Evolutionary conservation across 2,797 vertebrate genomes (phyloP), one percentile per base, ranked within the genome.

Genomic region (Periophthalmus magnuspinnatus): DNA sequence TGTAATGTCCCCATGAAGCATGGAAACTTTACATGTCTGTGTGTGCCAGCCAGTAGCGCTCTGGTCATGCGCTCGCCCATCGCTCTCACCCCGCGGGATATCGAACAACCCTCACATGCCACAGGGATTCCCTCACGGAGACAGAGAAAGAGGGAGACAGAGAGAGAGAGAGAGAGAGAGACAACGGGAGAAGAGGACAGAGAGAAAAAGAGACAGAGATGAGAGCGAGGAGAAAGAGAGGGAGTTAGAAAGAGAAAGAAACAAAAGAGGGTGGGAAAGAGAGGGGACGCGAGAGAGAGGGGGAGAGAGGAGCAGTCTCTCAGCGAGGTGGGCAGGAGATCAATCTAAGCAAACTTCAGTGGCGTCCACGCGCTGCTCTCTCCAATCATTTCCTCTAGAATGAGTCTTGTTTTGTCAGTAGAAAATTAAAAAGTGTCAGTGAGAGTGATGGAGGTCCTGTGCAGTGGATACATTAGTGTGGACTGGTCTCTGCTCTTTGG

Each of bases 341-440:
- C 85, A 87, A 92, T 91, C 90, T 84, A 65, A n/a, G 64, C 70
- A 72, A 79, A 83, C 80, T 84, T 85, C 81, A 70, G 84, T 80
- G 69, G 81, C 69, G 70, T 89, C 86, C 59, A 68, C 62, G 69
- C 76, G 80, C 65, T 84, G 77, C 80, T 78, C 79, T 77, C 75
- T 79, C 84, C 86, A 81, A 86, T 88, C 84, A 71, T 84, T 84
- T 81, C 11, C 82, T 7, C 7, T 61, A 66, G 86, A 88, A 89
- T 91, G 91, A 88, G 86, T 91, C 84, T 89, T 85, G 83, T 86
- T 90, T 90, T 90, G 88, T 89, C 90, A 91, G 81, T 88, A 89
- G 86, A 81, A 75, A 92, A 90, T 91, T 84, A 88, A 88, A 89
- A 91, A 88, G 74, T 77, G 87, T 83, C 89, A 90, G 75, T 8